Conservation (phyloP, 2,888 invertebrate species). For the Caenorhabditis sulstoni region DNA sequence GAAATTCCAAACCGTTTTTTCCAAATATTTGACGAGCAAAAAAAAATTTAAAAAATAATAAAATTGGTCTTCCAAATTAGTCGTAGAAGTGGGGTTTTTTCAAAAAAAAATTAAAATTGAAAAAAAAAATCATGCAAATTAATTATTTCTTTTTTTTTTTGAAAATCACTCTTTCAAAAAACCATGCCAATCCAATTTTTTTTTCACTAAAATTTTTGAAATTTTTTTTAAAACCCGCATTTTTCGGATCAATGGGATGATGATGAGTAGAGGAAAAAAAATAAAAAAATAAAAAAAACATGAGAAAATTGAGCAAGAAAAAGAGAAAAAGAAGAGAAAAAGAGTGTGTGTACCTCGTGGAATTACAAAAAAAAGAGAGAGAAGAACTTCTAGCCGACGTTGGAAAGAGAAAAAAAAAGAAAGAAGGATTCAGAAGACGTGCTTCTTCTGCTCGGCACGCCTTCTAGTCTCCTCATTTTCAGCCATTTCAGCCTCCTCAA, state of each 20-base stretch:
- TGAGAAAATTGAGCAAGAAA: background rate
- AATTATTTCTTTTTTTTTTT: conserved; percentile 1
- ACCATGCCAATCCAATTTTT: background rate
- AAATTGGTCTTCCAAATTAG: background rate
- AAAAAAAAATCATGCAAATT: background rate
- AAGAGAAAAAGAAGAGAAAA: background rate
- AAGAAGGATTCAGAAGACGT: too few relatives aligned
- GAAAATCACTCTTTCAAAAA: background rate
- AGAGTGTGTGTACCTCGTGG: too few relatives aligned
- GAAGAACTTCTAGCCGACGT: too few relatives aligned
- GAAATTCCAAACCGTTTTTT: too few relatives aligned
- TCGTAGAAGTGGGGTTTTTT: background rate
- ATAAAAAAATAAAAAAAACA: background rate
- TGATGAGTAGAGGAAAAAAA: background rate
- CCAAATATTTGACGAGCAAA: background rate
- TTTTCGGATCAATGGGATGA: background rate
- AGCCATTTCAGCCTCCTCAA: conserved; percentile 24
- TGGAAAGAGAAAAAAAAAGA: background rate
- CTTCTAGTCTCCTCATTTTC: too few relatives aligned
- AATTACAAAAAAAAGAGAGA: too few relatives aligned
- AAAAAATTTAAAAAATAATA: background rate
- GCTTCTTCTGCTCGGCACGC: too few relatives aligned
- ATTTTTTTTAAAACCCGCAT: background rate
- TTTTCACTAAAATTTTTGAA: background rate
- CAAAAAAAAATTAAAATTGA: conserved; percentile 7